Conservation (phyloP, 2,113 vertebrate genomes). For the Scomber japonicus region DNA sequence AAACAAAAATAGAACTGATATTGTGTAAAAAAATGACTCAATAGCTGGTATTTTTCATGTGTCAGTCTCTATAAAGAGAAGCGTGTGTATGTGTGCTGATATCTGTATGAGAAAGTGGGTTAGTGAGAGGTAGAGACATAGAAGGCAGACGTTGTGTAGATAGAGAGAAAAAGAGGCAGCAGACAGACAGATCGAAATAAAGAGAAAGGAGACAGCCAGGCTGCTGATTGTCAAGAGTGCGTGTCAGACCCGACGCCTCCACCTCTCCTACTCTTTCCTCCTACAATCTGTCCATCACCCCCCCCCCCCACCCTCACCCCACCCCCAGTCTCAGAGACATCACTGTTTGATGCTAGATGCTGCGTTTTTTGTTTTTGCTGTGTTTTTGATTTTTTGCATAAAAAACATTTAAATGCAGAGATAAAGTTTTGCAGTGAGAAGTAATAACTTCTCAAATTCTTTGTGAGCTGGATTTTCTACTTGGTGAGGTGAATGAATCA, state of each 20-base stretch:
- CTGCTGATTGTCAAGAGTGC: constrained; percentile 81
- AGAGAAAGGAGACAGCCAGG: constrained; percentile 69
- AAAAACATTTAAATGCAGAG: not conserved
- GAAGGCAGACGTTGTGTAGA: constrained; percentile 31
- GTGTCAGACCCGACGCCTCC: constrained; percentile 76
- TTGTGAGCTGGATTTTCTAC: no score
- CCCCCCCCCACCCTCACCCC: no score
- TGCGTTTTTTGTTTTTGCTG: not conserved
- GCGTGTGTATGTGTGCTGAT: not conserved
- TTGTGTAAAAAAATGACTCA: not conserved
- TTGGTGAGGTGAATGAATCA: not conserved
- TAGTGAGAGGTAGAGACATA: constrained; percentile 1
- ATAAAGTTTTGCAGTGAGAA: not conserved
- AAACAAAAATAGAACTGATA: not conserved
- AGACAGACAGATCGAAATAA: constrained; percentile 58
- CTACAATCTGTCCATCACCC: constrained; percentile 62
- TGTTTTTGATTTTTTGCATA: not conserved
- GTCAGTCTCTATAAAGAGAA: not conserved
- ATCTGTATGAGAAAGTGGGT: constrained; percentile 7
- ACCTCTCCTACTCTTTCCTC: constrained; percentile 38
- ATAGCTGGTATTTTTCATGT: not conserved
- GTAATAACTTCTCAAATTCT: not conserved
- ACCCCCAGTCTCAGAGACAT: constrained; percentile 44
- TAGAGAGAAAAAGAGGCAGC: constrained; percentile 19
- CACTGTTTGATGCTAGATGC: constrained; percentile 8